Evolutionary conservation across 1,140 invertebrate genomes (phyloP).

Genomic region (Hesperophylax magnus): DNA sequence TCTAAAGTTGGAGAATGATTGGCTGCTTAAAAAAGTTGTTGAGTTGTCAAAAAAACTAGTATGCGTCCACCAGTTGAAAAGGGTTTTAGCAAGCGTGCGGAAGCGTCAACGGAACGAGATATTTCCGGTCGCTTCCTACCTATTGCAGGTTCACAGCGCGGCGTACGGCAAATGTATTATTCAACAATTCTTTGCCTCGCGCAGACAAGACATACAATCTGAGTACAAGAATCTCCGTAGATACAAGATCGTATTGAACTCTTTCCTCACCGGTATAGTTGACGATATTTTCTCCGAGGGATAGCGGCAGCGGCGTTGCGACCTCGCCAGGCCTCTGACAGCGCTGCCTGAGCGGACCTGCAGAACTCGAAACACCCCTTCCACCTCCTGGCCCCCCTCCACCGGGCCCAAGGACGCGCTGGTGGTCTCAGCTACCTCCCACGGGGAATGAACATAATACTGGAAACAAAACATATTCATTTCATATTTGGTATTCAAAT

Average conservation of each 20-base stretch:
- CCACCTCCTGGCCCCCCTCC: slow-evolving; percentile 69
- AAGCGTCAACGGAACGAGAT: no score
- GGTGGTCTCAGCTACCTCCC: slow-evolving; percentile 71
- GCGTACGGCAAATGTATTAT: no score
- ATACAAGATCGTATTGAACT: neutral
- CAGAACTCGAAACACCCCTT: slow-evolving; percentile 71
- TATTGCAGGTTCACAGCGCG: no score
- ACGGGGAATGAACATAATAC: slow-evolving; percentile 75
- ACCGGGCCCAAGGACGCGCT: slow-evolving; percentile 67
- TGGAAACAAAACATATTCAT: slow-evolving; percentile 59
- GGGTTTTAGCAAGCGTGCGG: no score
- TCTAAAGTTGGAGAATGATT: no score
- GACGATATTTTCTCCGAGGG: slow-evolving; percentile 69
- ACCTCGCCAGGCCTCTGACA: slow-evolving; percentile 63
- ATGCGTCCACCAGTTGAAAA: no score
- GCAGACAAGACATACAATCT: no score
- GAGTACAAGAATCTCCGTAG: neutral
- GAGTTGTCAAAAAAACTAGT: no score
- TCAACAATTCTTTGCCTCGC: no score
- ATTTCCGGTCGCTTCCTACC: no score
- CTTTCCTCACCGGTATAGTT: slow-evolving; percentile 61
- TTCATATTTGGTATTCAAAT: no score
- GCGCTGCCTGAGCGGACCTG: slow-evolving; percentile 68
- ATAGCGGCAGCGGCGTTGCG: slow-evolving; percentile 70
- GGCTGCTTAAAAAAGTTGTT: no score